Base-by-base conservation (phyloP, 2,113 vertebrate species). In the Calidris pygmaea region DNA sequence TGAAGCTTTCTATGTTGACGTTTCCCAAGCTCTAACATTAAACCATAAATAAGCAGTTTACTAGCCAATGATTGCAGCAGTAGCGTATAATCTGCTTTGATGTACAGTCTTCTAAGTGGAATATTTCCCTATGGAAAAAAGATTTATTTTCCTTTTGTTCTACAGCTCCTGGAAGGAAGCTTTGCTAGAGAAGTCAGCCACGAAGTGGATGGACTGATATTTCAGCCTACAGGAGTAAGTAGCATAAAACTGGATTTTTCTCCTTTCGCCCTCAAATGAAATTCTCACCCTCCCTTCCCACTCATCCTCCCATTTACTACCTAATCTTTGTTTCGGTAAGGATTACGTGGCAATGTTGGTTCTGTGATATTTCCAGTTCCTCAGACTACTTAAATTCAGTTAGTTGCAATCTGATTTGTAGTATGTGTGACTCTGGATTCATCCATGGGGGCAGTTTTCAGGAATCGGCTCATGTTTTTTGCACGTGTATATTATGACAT, bases 161-260 rank as follows among this genome's bases (percentile, higher is more conserved):
- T 97, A 87, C 98, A 99, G 99, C 98, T 99, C 47, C 98, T 99
- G 94, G 99, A 99, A 98, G 99, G 99, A 98, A 99, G 98, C 96
- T 99, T 99, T 98, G 99, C 99, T 41, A 99, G 99, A 96, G 99
- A 99, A 98, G 99, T 99, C 96, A 99, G 99, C 97, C 99, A 99
- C 73, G 99, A 99, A 98, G 99, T 99, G 72, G 99, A 99, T 95
- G 99, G 99, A 91, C 98, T 99, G 70, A 99, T 99, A 98, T 99
- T 99, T 98, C 99, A 99, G 96, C 99, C 99, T 72, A 98, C 98
- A 60, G 99, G 99, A 98, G 99, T 99, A 98, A 99, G 99, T 97
- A 97, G 30, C 12, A 1, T 91, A 58, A 79, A 70, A 92, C 50
- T 6, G 17, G 52, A 62, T 87, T 87, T 79, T 90, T 85, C 47